These are phyloP conservation scores for Hoplodrina blanda DNA, from an alignment of 2,888 invertebrate species.

Conservation along the genomic window DNA sequence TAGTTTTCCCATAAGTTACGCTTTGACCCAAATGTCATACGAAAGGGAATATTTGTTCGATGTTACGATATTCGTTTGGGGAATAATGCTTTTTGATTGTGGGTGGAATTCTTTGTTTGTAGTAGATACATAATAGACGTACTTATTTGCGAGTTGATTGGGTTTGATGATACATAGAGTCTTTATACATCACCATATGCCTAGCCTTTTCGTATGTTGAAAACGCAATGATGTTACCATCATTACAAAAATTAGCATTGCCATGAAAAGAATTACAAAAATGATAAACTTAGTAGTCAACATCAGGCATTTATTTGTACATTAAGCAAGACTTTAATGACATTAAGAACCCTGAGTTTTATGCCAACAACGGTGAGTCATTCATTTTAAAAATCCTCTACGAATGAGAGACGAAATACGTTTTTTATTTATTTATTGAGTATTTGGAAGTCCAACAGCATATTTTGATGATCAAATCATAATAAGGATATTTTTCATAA, in stretches of 20 bases:
- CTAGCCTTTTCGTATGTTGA: too few species aligned
- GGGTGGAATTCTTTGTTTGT: slow-evolving; percentile 1
- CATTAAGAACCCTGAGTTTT: slow-evolving; percentile 28
- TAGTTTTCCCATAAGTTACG: slow-evolving; percentile 28
- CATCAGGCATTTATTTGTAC: slow-evolving; percentile 19
- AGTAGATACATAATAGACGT: background rate
- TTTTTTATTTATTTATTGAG: background rate
- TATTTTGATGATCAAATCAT: background rate
- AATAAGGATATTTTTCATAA: too few species aligned
- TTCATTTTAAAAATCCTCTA: background rate
- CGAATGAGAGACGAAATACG: background rate
- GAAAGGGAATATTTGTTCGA: slow-evolving; percentile 21
- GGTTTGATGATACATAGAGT: background rate
- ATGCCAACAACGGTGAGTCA: background rate
- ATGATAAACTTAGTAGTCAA: background rate
- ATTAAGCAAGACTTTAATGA: slow-evolving; percentile 26
- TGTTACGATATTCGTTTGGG: slow-evolving; percentile 21
- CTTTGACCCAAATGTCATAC: slow-evolving; percentile 30
- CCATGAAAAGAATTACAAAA: slow-evolving; percentile 8
- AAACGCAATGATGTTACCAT: background rate
- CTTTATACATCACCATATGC: background rate
- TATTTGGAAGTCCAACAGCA: background rate
- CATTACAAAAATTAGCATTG: slow-evolving; percentile 3
- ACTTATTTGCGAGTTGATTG: background rate
- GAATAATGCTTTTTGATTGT: background rate